A percentile compares a stretch with the other conserved stretches of the same genome.
Evolutionary conservation across 2,113 vertebrate genomes (phyloP).

Genomic region (Chloropsis cyanopogon): DNA sequence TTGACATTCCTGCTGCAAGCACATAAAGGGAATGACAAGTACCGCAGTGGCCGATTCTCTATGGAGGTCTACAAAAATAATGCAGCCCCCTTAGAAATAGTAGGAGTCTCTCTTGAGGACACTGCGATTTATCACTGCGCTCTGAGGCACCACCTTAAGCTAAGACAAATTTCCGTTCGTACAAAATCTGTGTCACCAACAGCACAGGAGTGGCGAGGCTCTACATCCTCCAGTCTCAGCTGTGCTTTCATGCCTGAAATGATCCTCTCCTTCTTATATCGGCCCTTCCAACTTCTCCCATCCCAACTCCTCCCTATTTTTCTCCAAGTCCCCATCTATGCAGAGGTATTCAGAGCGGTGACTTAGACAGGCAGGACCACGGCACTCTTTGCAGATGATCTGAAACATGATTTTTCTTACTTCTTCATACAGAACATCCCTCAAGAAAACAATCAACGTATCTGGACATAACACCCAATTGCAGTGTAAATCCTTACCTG

Average conservation of each 20-base stretch:
- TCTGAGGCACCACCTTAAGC: background rate
- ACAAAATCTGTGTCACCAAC: background rate
- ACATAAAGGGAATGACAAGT: background rate
- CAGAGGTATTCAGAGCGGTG: background rate
- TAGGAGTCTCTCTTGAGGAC: background rate
- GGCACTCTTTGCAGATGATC: background rate
- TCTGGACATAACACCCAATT: background rate
- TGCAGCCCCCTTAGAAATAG: slow-evolving; percentile 2
- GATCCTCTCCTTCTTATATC: background rate
- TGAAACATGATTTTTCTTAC: background rate
- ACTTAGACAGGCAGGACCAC: background rate
- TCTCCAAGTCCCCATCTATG: background rate
- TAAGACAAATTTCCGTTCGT: background rate
- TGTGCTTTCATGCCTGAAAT: background rate
- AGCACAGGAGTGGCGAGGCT: background rate
- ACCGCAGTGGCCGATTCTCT: background rate
- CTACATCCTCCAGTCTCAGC: background rate
- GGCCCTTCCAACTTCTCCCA: background rate
- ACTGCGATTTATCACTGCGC: background rate
- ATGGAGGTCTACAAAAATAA: background rate
- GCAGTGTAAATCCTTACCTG: background rate
- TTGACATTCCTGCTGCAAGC: background rate
- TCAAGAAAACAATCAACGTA: background rate
- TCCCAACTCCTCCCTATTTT: background rate
- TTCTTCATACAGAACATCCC: background rate